Base-by-base conservation (phyloP, 2,797 vertebrate genomes). In the Syngnathus acus region DNA sequence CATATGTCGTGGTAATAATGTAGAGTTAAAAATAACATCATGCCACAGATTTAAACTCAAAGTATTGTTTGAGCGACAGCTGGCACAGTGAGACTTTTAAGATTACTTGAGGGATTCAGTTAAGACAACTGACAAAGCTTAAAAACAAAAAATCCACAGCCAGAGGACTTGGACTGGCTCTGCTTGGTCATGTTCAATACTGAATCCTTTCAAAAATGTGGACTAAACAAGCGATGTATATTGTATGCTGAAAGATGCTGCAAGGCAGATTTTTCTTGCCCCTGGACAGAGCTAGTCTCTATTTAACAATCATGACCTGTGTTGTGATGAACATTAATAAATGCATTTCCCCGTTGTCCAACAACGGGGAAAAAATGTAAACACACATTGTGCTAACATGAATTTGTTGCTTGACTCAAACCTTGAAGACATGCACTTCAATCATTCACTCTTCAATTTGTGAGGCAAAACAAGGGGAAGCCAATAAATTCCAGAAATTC, bases 401-500 rank as follows among this genome's bases (percentile, higher is more conserved):
- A 13, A 13, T 0, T 61, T 11, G 0, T 14, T 5, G 19, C 17
- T 42, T n/a, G 21, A 9, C 6, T 61, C 38, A n/a, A 61, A 40
- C 39, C 39, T 61, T 40, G 38, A 3, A 42, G 58, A 61, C 39
- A 10, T 69, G 45, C 7, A 47, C 62, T 45, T 61, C 43, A 60
- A 60, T 23, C 64, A 72, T 67, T 70, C 19, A 75, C 77, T 70
- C 64, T 62, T 71, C 74, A 67, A 83, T 86, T 79, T 75, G 65
- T 69, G 72, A 74, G 81, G 71, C 74, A 68, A 88, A 83, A 79
- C 67, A 82, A 65, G 78, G 72, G 66, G 67, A 68, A 79, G 50
- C 65, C 75, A 82, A 83, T 82, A 82, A 82, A 87, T 87, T 70
- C 84, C 83, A 79, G 65, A 71, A 78, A 87, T 89, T 88, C 86